Evolutionary conservation across 2,113 vertebrate genomes (phyloP).

Genomic region (Smithornis capensis): DNA sequence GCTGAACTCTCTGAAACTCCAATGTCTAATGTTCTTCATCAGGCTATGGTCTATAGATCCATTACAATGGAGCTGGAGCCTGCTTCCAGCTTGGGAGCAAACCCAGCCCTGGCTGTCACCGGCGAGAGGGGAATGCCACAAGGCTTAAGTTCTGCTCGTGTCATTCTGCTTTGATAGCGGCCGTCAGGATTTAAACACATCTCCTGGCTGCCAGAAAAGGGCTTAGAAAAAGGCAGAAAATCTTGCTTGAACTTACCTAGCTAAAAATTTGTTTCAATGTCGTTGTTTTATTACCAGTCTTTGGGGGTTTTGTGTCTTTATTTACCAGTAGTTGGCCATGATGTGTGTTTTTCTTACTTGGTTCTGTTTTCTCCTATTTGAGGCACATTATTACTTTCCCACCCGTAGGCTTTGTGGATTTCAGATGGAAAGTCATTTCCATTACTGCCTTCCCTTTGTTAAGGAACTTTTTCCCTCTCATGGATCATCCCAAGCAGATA

Average conservation of each 20-base stretch:
- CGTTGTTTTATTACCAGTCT: not conserved
- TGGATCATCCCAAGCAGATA: not conserved
- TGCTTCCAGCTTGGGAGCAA: constrained; percentile 52
- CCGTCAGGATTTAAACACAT: constrained; percentile 5
- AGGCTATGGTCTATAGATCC: constrained; percentile 60
- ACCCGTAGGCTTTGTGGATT: not conserved
- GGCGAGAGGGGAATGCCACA: constrained; percentile 21
- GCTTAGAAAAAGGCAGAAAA: not conserved
- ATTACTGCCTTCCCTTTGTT: not conserved
- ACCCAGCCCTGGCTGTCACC: constrained; percentile 38
- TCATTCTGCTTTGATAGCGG: constrained; percentile 20
- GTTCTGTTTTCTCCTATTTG: not conserved
- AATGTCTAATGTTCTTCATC: constrained; percentile 65
- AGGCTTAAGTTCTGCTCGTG: not conserved
- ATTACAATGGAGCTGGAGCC: constrained; percentile 51
- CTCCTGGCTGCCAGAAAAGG: not conserved
- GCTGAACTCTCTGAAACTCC: constrained; percentile 60
- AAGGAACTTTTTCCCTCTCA: not conserved
- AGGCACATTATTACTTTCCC: not conserved
- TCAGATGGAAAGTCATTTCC: not conserved
- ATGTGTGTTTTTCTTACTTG: not conserved
- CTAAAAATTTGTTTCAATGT: not conserved
- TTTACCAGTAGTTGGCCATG: not conserved
- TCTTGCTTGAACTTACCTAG: not conserved
- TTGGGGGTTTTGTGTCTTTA: not conserved